Conservation (phyloP, 2,888 invertebrate genomes). For the Brachylomia viminalis region DNA sequence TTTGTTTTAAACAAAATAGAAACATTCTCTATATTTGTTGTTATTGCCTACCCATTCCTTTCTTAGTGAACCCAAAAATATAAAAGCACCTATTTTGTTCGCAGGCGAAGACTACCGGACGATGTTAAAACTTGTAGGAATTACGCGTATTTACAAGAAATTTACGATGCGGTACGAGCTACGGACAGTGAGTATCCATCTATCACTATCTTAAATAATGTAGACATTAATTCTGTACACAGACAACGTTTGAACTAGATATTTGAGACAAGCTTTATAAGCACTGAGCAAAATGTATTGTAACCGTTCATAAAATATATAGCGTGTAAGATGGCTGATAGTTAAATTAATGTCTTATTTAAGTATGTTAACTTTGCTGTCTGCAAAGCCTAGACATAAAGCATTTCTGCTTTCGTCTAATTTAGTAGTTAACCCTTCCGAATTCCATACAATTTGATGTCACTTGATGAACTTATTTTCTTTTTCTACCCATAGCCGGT, state of each 20-base stretch:
- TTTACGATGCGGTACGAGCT: constrained; percentile 92
- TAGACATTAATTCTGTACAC: constrained; percentile 44
- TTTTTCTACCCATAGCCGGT: too few relatives aligned
- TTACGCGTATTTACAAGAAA: constrained; percentile 94
- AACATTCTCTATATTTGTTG: constrained; percentile 44
- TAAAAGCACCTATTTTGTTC: constrained; percentile 51
- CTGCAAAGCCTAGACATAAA: not conserved
- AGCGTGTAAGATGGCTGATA: not conserved
- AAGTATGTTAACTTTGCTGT: not conserved
- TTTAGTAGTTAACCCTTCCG: too few relatives aligned
- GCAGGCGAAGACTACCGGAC: constrained; percentile 92
- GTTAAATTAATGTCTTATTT: not conserved
- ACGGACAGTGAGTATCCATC: constrained; percentile 91
- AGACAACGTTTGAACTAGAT: constrained; percentile 35
- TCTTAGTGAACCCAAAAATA: constrained; percentile 48
- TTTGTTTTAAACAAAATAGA: constrained; percentile 34
- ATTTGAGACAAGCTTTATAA: constrained; percentile 11
- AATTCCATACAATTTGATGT: not conserved
- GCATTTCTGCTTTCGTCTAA: not conserved
- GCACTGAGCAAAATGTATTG: constrained; percentile 14
- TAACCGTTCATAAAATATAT: not conserved
- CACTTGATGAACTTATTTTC: not conserved
- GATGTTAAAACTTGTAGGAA: constrained; percentile 92
- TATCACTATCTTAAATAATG: constrained; percentile 57
- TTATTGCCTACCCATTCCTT: constrained; percentile 39